Conservation (phyloP, 2,113 vertebrate species). For the Brienomyrus brachyistius region DNA sequence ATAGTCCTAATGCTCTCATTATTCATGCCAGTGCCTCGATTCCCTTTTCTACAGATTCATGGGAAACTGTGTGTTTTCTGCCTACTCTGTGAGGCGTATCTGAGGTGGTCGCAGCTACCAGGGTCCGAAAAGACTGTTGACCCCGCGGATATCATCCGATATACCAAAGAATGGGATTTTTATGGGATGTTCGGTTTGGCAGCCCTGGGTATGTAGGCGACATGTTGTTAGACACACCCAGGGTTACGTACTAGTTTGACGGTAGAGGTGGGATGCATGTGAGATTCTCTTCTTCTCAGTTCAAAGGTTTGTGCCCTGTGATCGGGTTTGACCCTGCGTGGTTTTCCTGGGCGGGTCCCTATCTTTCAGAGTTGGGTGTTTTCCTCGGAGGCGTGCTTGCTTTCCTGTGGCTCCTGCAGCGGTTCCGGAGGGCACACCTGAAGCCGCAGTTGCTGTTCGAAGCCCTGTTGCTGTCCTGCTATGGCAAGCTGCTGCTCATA, state of each 20-base stretch:
- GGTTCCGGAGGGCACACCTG: slow-evolving; percentile 40
- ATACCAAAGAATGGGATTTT: slow-evolving; percentile 96
- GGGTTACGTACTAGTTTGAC: not conserved
- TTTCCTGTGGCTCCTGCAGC: slow-evolving; percentile 61
- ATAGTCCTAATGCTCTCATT: not conserved
- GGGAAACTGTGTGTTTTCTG: slow-evolving; percentile 90
- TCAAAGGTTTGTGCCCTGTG: not conserved
- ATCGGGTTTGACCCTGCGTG: not conserved
- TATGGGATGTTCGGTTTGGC: slow-evolving; percentile 86
- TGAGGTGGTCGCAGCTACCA: slow-evolving; percentile 84
- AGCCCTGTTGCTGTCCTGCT: slow-evolving; percentile 83
- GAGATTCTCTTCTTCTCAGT: not conserved
- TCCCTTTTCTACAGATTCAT: slow-evolving; percentile 71
- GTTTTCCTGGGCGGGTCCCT: not conserved
- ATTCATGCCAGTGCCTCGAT: not conserved
- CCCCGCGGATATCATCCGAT: slow-evolving; percentile 89
- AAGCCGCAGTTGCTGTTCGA: slow-evolving; percentile 71
- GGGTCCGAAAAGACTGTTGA: slow-evolving; percentile 72
- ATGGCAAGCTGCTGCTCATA: slow-evolving; percentile 91
- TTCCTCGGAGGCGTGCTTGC: slow-evolving; percentile 74
- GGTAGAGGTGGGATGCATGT: not conserved
- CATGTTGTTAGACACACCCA: not conserved
- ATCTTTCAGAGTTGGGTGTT: slow-evolving; percentile 71
- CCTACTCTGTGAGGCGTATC: slow-evolving; percentile 89
- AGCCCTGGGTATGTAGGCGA: slow-evolving; percentile 68